phyloP scores from a whole-genome alignment of 1,140 invertebrate genomes.

The Camponotus pennsylvanicus region DNA sequence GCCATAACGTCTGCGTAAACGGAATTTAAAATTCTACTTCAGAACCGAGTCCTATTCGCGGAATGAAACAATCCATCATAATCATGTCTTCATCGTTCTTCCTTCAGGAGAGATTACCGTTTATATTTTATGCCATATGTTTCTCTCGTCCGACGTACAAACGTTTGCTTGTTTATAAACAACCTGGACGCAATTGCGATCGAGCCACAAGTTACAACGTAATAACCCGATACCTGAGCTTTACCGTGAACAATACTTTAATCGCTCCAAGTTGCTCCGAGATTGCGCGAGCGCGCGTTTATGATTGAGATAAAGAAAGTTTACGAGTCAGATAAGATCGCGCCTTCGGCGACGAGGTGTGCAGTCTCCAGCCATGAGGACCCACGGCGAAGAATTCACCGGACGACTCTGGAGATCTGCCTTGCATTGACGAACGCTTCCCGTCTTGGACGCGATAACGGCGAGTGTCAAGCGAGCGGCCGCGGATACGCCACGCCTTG shows the following conservation, averaged over 20 bases:
- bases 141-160: not conserved
- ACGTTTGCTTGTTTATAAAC: not conserved
- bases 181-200: not conserved
- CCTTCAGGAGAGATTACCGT: not conserved
- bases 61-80: too few relatives aligned
- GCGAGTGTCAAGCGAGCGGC: not conserved
- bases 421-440: not conserved
- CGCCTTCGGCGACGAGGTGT: not conserved
- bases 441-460: conserved; percentile 15
- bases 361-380: not conserved
- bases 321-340: conserved; percentile 55
- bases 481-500: not conserved
- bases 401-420: not conserved
- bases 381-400: not conserved
- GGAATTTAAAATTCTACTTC: not conserved
- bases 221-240: conserved; percentile 2
- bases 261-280: conserved; percentile 9
- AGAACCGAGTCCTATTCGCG: not conserved
- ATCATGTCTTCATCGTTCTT: too few relatives aligned
- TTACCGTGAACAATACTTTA: not conserved
- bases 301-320: conserved; percentile 50
- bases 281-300: conserved; percentile 27
- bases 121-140: not conserved
- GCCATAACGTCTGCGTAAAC: not conserved
- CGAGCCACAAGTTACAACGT: not conserved